These are phyloP conservation scores for Phylloscopus collybita DNA, from an alignment of 2,797 vertebrate species.

Conservation along the genomic window DNA sequence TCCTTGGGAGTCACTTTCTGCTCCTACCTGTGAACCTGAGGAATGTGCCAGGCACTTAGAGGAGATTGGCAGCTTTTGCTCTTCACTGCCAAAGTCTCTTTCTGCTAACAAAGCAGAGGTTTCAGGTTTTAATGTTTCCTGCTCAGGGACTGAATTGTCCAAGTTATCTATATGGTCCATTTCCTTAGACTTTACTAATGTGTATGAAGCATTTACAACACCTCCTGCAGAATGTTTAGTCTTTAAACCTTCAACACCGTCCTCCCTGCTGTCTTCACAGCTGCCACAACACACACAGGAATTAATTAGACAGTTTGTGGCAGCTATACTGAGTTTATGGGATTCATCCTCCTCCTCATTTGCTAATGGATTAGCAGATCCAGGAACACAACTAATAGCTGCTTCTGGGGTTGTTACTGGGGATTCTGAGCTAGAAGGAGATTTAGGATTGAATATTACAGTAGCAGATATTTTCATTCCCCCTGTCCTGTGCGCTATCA, in stretches of 20 bases:
- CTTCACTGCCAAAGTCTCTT: slow-evolving; percentile 52
- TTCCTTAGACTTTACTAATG: slow-evolving; percentile 77
- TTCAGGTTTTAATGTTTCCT: slow-evolving; percentile 70
- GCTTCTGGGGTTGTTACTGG: slow-evolving; percentile 72
- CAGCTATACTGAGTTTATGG: slow-evolving; percentile 78
- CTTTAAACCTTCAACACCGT: slow-evolving; percentile 77
- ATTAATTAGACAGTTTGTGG: slow-evolving; percentile 92
- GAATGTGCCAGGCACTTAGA: slow-evolving; percentile 85
- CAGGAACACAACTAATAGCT: slow-evolving; percentile 72
- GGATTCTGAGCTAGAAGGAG: slow-evolving; percentile 82
- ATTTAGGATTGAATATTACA: slow-evolving; percentile 96
- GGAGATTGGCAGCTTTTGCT: slow-evolving; percentile 71
- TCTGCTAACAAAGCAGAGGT: slow-evolving; percentile 61
- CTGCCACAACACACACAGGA: slow-evolving; percentile 96
- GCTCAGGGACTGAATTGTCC: slow-evolving; percentile 61
- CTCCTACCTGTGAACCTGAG: slow-evolving; percentile 71
- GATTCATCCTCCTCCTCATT: slow-evolving; percentile 60
- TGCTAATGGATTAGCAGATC: slow-evolving; percentile 42
- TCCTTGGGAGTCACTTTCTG: slow-evolving; percentile 68
- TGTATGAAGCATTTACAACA: slow-evolving; percentile 84
- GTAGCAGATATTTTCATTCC: slow-evolving; percentile 98
- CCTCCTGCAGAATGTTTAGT: slow-evolving; percentile 77
- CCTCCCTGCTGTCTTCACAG: slow-evolving; percentile 87
- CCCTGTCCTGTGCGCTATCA: slow-evolving; percentile 93
- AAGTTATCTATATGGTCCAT: slow-evolving; percentile 70